Conservation (phyloP, 2,113 vertebrate genomes). For the Vombatus ursinus region DNA sequence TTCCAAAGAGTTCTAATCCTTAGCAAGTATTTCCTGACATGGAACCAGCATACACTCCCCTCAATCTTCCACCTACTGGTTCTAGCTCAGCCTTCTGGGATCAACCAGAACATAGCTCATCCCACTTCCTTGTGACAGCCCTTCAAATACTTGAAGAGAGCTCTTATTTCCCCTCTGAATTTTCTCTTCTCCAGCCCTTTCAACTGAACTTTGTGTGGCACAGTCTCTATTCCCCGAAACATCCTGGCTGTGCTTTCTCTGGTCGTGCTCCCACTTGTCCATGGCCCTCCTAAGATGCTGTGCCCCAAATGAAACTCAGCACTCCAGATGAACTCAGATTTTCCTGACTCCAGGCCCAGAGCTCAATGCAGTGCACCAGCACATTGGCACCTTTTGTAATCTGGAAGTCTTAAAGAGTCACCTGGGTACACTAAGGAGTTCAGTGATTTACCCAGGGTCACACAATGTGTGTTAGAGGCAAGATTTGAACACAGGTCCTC, state of each 20-base stretch:
- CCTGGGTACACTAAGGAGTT: not conserved
- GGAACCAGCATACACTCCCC: not conserved
- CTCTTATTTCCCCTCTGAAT: not conserved
- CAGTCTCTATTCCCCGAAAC: not conserved
- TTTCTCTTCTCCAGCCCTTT: not conserved
- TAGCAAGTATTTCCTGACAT: not conserved
- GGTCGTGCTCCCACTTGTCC: not conserved
- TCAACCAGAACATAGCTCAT: not conserved
- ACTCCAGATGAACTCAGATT: not conserved
- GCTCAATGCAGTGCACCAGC: not conserved
- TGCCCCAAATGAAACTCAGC: not conserved
- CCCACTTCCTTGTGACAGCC: not conserved
- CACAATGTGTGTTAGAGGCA: constrained; percentile 3
- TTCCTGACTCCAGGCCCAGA: not conserved
- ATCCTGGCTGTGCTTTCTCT: not conserved
- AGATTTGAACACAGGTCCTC: constrained; percentile 16
- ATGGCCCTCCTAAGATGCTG: not conserved
- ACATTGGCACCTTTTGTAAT: not conserved
- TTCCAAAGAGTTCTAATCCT: not conserved
- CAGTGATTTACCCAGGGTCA: not conserved
- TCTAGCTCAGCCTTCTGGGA: not conserved
- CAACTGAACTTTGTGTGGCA: not conserved
- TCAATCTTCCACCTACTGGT: not conserved
- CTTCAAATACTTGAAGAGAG: not conserved
- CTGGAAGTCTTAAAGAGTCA: not conserved